Base-by-base conservation (phyloP, 2,797 vertebrate species). In the Platyrinchus mystaceus region DNA sequence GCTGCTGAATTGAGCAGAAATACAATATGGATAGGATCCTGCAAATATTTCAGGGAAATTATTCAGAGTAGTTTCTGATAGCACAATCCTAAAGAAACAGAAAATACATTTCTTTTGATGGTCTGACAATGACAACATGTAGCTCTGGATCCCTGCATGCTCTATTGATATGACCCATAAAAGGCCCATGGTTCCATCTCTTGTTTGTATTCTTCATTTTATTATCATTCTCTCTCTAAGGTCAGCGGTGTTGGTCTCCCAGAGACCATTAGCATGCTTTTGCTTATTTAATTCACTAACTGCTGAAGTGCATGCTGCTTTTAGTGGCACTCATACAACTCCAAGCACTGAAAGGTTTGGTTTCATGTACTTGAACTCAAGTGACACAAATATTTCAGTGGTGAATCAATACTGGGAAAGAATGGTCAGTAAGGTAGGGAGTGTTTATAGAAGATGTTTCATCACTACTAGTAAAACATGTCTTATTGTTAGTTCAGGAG, bases 401-500 rank as follows among this genome's bases (percentile, higher is more conserved):
- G 93, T 98, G 97, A 98, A 96, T 98, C 97, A 97, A 97, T 94
- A 95, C 96, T 97, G 97, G 96, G 96, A 96, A 97, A 87, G 82
- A 95, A 94, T 56, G 92, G 93, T 92, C 75, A 91, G 93, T 95
- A 96, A 97, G 96, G 97, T 97, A 97, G 97, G 97, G 97, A 97
- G 97, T 98, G 98, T 98, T 98, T 98, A 97, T 89, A 98, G 95
- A 98, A 98, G 97, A 95, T 92, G 97, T 98, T 98, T 98, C 97
- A 98, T 97, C 98, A 97, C 97, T 95, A 92, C 96, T 97, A 97
- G 95, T 98, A 97, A 98, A 98, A 98, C 97, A 98, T 87, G 70
- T 96, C 96, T 97, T 96, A 95, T 97, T 98, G 97, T 98, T 98
- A 97, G 97, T 98, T 98, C 97, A 98, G 97, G 97, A 97, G 97